These are phyloP conservation scores for Carassius gibelio DNA, from an alignment of 2,113 vertebrate genomes.

Conservation along the genomic window DNA sequence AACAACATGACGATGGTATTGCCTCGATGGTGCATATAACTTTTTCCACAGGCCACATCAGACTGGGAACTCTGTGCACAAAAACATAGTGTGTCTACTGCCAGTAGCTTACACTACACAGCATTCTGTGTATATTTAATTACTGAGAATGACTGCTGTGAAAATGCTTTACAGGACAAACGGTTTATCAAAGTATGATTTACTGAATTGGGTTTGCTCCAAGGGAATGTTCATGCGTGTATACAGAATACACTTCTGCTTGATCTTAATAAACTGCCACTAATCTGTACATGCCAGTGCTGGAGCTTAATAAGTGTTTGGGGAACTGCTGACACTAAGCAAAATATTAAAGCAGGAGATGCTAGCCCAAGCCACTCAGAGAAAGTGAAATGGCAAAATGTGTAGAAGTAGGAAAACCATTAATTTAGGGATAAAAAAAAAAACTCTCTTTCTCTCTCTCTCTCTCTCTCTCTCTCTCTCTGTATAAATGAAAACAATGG, in stretches of 20 bases:
- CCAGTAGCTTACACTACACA: neutral
- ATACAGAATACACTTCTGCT: conserved; percentile 40
- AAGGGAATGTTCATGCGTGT: conserved; percentile 43
- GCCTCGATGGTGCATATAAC: neutral
- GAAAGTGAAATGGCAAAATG: neutral
- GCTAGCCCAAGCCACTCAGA: neutral
- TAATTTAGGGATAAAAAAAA: neutral
- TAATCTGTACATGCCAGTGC: conserved; percentile 31
- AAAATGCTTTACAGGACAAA: conserved; percentile 57
- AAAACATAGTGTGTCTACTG: neutral
- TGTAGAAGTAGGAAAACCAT: neutral
- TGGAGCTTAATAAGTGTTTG: conserved; percentile 9
- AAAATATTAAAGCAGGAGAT: conserved; percentile 5
- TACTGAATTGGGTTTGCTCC: conserved; percentile 53
- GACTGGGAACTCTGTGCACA: no score
- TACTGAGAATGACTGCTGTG: conserved; percentile 46
- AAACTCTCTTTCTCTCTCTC: neutral
- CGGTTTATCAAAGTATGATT: conserved; percentile 54
- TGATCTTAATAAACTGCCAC: conserved; percentile 44
- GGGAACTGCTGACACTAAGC: conserved; percentile 27
- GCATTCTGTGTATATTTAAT: conserved; percentile 41
- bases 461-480: no score
- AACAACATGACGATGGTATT: neutral
- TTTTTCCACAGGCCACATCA: neutral
- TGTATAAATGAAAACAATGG: no score